phyloP scores from a whole-genome alignment of 2,888 invertebrate genomes.

The Eupithecia vulgata region DNA sequence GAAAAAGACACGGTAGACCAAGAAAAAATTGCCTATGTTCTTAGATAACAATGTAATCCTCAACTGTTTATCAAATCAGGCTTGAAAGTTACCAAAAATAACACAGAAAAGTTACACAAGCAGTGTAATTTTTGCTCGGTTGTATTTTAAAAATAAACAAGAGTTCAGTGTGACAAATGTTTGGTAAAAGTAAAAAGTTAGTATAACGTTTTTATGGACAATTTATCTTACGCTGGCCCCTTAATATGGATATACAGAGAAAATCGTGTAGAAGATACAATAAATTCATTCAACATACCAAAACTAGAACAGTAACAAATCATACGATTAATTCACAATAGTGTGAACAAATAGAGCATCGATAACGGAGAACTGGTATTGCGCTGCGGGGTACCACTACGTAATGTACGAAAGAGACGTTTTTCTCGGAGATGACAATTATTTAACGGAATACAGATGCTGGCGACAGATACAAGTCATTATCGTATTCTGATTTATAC shows the following conservation, averaged over 20 bases:
- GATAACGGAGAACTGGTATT: slow-evolving; percentile 29
- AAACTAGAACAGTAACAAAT: slow-evolving; percentile 29
- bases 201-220: no score
- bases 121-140: no score
- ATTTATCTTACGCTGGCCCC: no score
- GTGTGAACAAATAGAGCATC: slow-evolving; percentile 32
- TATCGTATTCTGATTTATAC: background rate
- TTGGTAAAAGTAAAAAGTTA: no score
- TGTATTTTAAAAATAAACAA: no score
- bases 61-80: no score
- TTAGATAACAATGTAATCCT: no score
- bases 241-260: background rate
- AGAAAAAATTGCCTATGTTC: no score
- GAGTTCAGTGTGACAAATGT: no score
- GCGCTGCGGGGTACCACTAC: slow-evolving; percentile 9
- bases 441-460: slow-evolving; percentile 13
- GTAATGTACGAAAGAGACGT: slow-evolving; percentile 25
- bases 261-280: background rate
- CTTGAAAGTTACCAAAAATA: no score
- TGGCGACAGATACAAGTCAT: background rate
- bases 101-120: no score
- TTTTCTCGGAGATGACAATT: slow-evolving; percentile 27
- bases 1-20: no score
- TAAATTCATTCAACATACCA: background rate
- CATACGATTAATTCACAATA: slow-evolving; percentile 29